Evolutionary conservation across 2,113 vertebrate species (phyloP), one percentile per base, ranked within the genome.

Genomic region (Psephotus haematonotus): DNA sequence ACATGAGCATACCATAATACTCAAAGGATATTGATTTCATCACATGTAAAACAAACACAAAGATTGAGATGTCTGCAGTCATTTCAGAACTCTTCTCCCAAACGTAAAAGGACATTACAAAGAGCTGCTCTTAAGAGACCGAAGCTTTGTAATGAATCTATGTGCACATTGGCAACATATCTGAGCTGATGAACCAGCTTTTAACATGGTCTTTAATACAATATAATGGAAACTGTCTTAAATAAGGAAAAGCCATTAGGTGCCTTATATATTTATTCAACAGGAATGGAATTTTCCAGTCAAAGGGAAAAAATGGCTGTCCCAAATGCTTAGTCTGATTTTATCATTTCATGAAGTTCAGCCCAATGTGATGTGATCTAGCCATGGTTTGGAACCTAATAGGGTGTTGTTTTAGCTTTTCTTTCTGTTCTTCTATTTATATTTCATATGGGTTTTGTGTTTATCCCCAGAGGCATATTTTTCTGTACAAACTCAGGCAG

Each of bases 401-500:
- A 41, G 11, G 41, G 41, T 70, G 33, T 35, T 25, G 11, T 5
- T 90, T 79, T 41, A 81, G 35, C 35, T 70, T 86, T 92, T 79
- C 9, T 46, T 82, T 86, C 18, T 70, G 25, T 46, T 86, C 9
- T 93, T 90, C 29, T 88, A 41, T 80, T 82, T 8, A 2, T 83
- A 77, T 74, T 90, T 70, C 31, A 19, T 59, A 46, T 10, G 28
- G 13, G 5, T 31, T 94, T 72, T 92, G 31, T 94, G 68, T 92
- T 97, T 90, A 90, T 79, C 59, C 75, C 64, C 50, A 70, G 90
- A 86, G 82, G 64, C 59, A 43, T 90, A 43, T 80, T 90, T 83
- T 96, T 53, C 68, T 49, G 59, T 57, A 59, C 28, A 93, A 80
- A 89, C 67, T 82, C 60, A 91, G 55, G 59, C 5, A 59, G 69